Evolutionary conservation across 2,797 vertebrate genomes (phyloP).

Genomic region (Rhinatrema bivittatum): DNA sequence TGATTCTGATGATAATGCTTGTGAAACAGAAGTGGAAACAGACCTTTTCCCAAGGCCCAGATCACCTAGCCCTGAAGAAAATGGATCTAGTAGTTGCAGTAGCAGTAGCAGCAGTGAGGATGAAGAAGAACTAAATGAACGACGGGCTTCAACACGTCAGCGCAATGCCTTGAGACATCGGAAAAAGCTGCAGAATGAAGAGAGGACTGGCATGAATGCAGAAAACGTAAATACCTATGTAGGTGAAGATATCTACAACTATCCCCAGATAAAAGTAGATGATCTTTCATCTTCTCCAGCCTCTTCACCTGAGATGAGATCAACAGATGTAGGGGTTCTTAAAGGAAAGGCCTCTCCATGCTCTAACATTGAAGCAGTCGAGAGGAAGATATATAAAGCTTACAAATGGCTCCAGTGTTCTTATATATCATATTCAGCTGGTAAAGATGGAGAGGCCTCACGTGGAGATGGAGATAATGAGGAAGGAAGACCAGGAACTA

Average conservation of each 20-base stretch:
- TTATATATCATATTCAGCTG: constrained; percentile 61
- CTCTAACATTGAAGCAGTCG: constrained; percentile 61
- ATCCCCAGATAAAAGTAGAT: constrained; percentile 82
- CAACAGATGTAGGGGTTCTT: constrained; percentile 38
- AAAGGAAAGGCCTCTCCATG: constrained; percentile 50
- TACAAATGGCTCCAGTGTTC: constrained; percentile 72
- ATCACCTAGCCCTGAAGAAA: constrained; percentile 85
- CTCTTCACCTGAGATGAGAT: constrained; percentile 58
- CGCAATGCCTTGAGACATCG: constrained; percentile 76
- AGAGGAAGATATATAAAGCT: constrained; percentile 69
- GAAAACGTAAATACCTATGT: constrained; percentile 61
- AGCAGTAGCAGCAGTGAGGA: constrained; percentile 80
- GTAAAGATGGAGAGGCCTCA: constrained; percentile 58
- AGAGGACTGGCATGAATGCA: constrained; percentile 51
- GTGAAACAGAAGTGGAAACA: constrained; percentile 72
- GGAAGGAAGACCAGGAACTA: constrained; percentile 59
- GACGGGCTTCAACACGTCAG: constrained; percentile 61
- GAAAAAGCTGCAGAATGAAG: constrained; percentile 64
- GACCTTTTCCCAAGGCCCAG: constrained; percentile 88
- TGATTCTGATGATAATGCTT: constrained; percentile 85
- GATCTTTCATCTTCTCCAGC: constrained; percentile 74
- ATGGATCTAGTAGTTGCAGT: constrained; percentile 80
- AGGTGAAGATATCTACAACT: constrained; percentile 80
- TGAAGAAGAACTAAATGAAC: constrained; percentile 73
- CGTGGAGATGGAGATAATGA: constrained; percentile 45